phyloP scores from a whole-genome alignment of 2,113 vertebrate species.

The Archocentrus centrarchus region DNA sequence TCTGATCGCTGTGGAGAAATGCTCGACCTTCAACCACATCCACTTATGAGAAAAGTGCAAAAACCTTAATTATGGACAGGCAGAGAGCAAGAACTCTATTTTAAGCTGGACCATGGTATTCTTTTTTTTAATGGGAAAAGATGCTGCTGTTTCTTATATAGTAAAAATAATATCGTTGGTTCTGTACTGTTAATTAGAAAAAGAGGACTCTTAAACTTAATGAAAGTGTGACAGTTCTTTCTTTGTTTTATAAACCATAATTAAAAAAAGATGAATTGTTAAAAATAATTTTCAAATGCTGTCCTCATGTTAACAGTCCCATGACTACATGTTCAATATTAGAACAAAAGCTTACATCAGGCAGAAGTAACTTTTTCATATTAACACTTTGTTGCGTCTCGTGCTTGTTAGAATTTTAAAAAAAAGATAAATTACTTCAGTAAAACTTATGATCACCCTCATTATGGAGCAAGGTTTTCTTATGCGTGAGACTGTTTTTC shows the following conservation, averaged over 20 bases:
- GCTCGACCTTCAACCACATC: neutral
- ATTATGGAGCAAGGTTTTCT: neutral
- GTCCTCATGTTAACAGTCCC: neutral
- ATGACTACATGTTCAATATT: neutral
- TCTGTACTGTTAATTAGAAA: neutral
- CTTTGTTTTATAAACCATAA: neutral
- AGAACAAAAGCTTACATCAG: neutral
- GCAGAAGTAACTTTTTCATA: neutral
- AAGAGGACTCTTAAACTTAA: neutral
- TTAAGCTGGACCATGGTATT: neutral
- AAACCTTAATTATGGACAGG: neutral
- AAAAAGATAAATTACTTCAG: neutral
- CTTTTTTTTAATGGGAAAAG: accelerated
- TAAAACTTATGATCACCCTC: neutral
- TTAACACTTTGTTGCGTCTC: neutral
- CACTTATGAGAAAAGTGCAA: neutral
- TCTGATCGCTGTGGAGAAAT: neutral
- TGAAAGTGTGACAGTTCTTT: neutral
- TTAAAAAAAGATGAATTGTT: neutral
- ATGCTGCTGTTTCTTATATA: neutral
- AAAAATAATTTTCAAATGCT: neutral
- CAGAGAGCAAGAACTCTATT: neutral
- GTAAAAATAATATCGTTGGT: neutral
- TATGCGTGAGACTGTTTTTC: neutral
- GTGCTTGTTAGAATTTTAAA: neutral